Base-by-base conservation (phyloP, 2,113 vertebrate genomes). In the Sylvia atricapilla region DNA sequence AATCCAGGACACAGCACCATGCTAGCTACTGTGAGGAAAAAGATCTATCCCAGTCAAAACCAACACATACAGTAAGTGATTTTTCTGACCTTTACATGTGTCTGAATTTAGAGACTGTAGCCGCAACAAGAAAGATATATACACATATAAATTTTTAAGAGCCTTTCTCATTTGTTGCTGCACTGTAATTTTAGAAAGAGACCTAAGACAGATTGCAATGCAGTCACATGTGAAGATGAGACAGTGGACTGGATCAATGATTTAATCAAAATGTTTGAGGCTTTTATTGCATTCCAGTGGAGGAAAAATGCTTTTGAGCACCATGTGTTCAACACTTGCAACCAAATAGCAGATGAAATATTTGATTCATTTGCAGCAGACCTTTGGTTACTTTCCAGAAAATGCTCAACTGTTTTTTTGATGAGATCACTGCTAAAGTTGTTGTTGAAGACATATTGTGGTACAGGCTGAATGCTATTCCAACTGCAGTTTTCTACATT, bases 251-350 rank as follows among this genome's bases (percentile, higher is more conserved):
- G 83, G 83, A 96, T 96, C 93, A 94, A 95, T 95, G 90, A 58
- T 94, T 96, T 97, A 93, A 95, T 93, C 86, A 97, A 97, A 94
- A 94, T 86, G 66, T 93, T 96, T 90, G 88, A 95, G 92, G 73
- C 14, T 93, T 95, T 93, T 93, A 95, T 84, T 94, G 76, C 91
- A 90, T 96, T 96, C 90, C 93, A 92, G 19, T 62, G 80, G 86
- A 89, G 83, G 49, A 95, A 95, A 95, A 96, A 94, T 85, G 30
- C 49, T 90, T 95, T 93, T 96, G 79, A 96, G 77, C 64, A 82
- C 92, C 92, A 94, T 95, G 88, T 96, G 94, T 92, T 97, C 90
- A 90, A 90, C 93, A 96, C 83, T 96, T 89, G 93, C 95, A 93
- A 93, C 68, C 41, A 92, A 94, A 92, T 8, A 95, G 56, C 80